Conservation (phyloP, 2,797 vertebrate species). For the Merluccius polli region DNA sequence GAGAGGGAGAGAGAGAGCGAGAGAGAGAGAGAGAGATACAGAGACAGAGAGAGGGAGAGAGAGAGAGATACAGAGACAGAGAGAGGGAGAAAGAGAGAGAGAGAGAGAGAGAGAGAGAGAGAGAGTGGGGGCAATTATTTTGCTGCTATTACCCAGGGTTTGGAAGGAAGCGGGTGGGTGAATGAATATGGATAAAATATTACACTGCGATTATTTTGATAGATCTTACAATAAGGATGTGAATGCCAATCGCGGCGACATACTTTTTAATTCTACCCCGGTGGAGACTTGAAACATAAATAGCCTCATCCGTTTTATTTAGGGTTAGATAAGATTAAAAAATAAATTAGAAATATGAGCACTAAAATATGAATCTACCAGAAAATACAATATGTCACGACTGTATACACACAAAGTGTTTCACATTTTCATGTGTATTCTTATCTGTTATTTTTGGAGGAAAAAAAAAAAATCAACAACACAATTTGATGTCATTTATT, state of each 20-base stretch:
- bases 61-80: neutral
- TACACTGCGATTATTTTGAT: neutral
- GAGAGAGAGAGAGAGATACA: neutral
- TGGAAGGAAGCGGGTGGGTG: neutral
- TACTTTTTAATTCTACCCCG: neutral
- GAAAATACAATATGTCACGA: neutral
- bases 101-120: conserved; percentile 1
- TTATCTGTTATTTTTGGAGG: too few species aligned
- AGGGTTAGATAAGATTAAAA: neutral
- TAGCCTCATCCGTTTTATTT: neutral
- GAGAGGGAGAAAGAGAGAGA: neutral
- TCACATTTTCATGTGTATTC: neutral
- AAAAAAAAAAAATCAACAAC: too few species aligned
- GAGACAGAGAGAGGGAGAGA: neutral
- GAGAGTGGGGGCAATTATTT: neutral
- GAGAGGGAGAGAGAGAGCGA: neutral
- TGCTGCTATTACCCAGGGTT: neutral
- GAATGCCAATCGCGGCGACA: neutral
- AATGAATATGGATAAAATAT: neutral
- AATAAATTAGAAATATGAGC: neutral
- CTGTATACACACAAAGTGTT: neutral
- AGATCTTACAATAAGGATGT: neutral
- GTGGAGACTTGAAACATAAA: neutral
- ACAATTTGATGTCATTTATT: neutral
- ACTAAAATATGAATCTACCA: neutral